phyloP scores from a whole-genome alignment of 2,113 vertebrate species.

The Patagioenas fasciata region DNA sequence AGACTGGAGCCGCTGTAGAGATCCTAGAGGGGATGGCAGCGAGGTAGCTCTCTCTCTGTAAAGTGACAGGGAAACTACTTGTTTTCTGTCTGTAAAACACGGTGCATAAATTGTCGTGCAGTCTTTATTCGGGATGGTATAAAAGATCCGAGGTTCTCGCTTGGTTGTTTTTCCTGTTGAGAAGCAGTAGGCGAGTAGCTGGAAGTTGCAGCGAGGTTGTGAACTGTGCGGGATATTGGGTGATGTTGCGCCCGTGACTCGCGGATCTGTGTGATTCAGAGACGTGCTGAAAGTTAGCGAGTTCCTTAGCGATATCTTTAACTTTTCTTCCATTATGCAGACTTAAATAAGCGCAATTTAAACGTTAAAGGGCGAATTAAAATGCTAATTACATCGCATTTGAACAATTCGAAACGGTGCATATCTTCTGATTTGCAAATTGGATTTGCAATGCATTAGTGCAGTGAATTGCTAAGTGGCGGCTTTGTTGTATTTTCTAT shows the following conservation, averaged over 20 bases:
- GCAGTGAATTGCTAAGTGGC: slow-evolving; percentile 76
- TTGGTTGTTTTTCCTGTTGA: slow-evolving; percentile 15
- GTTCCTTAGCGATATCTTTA: slow-evolving; percentile 51
- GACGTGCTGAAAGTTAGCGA: slow-evolving; percentile 20
- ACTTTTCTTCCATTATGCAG: slow-evolving; percentile 69
- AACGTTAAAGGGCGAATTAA: slow-evolving; percentile 87
- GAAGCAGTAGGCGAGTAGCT: not conserved
- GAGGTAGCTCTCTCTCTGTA: not conserved
- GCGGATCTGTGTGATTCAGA: slow-evolving; percentile 4
- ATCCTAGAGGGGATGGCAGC: not conserved
- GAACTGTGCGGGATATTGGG: not conserved
- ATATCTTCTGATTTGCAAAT: slow-evolving; percentile 93
- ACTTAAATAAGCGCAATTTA: slow-evolving; percentile 80
- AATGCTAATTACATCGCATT: slow-evolving; percentile 88
- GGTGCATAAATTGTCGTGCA: not conserved
- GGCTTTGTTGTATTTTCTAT: slow-evolving; percentile 65
- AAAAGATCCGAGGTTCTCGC: not conserved
- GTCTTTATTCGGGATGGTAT: not conserved
- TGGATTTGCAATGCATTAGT: slow-evolving; percentile 90
- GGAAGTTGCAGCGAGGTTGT: not conserved
- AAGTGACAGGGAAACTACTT: not conserved
- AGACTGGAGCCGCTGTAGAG: not conserved
- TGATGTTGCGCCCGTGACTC: not conserved
- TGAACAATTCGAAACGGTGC: slow-evolving; percentile 86
- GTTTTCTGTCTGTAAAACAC: not conserved